Evolutionary conservation across 2,888 invertebrate species (phyloP), one percentile per base, ranked within the genome.

Genomic region (Clitarchus hookeri): DNA sequence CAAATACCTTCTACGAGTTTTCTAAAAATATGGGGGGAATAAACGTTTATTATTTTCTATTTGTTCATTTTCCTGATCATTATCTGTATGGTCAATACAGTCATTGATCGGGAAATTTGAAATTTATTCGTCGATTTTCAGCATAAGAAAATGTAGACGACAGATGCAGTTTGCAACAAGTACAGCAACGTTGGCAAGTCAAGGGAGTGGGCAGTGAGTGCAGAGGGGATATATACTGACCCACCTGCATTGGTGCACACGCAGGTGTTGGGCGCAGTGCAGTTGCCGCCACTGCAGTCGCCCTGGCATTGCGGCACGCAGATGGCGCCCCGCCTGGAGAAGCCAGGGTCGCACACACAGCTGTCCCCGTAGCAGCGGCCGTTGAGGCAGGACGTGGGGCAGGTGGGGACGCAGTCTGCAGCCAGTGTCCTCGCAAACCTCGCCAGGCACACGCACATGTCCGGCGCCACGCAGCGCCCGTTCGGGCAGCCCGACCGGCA

Each of bases 401-500:
- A 54, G 13, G 84, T 84, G 19, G 65, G 77, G 12, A 27, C 65
- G 23, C 82, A 82, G 65, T 54, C 65, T 4, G 44, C 84, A 11
- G 65, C 26, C 13, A 65, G 23, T 19, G 26, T 65, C 77, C 94
- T 89, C 53, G 90, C 92, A 89, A 92, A 95, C 0, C 95, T 92
- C 83, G 93, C 91, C 89, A 93, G 93, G 89, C 96, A 96, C 12
- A 93, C 91, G 88, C 96, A 96, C 65, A 92, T 92, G 0, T 93
- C 93, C 83, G 94, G 92, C 0, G 93, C 91, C 88, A 94, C 92
- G 88, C 95, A 95, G 1, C 93, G 92, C 0, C 95, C 95, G 88
- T 95, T 94, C 87, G 94, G 92, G 88, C 95, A 95, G 0, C 94
- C 94, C 25, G 94, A 93, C 0, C 95, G 95, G 87, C 95, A 95